Percentiles rank a stretch among this genome's conserved stretches.
Evolutionary conservation across 2,888 invertebrate genomes (phyloP).

Genomic region (Zygothrica quintamaculata): DNA sequence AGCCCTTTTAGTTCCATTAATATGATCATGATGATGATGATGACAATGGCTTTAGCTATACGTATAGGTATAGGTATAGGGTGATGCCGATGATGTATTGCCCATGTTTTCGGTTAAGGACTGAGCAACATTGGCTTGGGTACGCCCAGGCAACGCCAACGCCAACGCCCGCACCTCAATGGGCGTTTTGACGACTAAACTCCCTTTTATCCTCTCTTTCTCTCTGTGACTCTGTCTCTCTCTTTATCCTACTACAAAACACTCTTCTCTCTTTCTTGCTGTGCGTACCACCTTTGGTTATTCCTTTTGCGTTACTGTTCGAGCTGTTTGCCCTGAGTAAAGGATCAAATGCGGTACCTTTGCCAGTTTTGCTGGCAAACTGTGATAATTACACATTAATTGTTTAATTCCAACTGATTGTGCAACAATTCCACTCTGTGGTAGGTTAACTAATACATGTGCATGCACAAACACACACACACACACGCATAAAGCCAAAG

Average conservation of each 20-base stretch:
- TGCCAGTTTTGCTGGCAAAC: slow-evolving; percentile 62
- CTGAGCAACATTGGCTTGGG: slow-evolving; percentile 25
- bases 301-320: too few species aligned
- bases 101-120: slow-evolving; percentile 25
- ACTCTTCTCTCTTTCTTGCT: not conserved
- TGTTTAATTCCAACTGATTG: slow-evolving; percentile 75
- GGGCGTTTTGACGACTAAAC: slow-evolving; percentile 72
- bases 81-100: slow-evolving; percentile 59
- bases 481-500: too few species aligned
- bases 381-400: slow-evolving; percentile 83
- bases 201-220: slow-evolving; percentile 14
- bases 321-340: too few species aligned
- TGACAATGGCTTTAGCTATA: not conserved
- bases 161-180: slow-evolving; percentile 60
- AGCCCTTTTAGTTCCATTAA: slow-evolving; percentile 26
- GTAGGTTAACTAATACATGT: slow-evolving; percentile 56
- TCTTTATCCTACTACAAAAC: slow-evolving; percentile 9
- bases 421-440: slow-evolving; percentile 45
- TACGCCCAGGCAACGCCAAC: slow-evolving; percentile 47
- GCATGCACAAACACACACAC: too few species aligned
- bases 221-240: slow-evolving; percentile 3
- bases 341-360: slow-evolving; percentile 39
- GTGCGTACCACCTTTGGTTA: too few species aligned
- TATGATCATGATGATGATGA: slow-evolving; percentile 5
- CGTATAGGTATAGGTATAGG: not conserved